phyloP scores from a whole-genome alignment of 2,113 vertebrate genomes.

The Coracopsis vasa region DNA sequence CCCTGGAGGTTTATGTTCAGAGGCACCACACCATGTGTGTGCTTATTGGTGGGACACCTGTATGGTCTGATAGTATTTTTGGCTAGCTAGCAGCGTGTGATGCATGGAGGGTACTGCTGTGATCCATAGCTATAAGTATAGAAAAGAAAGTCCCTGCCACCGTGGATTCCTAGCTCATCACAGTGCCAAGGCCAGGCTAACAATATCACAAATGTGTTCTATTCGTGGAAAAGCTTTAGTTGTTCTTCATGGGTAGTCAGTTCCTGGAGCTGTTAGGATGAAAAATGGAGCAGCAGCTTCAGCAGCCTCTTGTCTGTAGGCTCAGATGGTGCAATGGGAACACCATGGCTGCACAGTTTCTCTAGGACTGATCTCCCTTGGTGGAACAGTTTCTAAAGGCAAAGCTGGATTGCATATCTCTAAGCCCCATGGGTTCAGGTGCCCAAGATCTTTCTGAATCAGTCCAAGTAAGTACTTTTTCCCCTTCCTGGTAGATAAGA shows the following conservation, averaged over 20 bases:
- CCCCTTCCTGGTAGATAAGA: not conserved
- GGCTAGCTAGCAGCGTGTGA: not conserved
- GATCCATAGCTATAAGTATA: not conserved
- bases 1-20: not conserved
- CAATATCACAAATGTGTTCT: not conserved
- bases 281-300: not conserved
- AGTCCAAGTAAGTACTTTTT: not conserved
- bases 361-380: not conserved
- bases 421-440: not conserved
- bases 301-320: not conserved
- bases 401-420: not conserved
- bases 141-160: not conserved
- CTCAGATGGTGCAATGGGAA: rapidly evolving
- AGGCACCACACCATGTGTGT: not conserved
- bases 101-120: not conserved
- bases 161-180: rapidly evolving
- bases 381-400: not conserved
- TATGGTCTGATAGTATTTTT: not conserved
- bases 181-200: not conserved
- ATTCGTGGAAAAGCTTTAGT: not conserved
- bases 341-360: rapidly evolving
- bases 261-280: not conserved
- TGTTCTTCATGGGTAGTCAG: not conserved
- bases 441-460: not conserved
- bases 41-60: not conserved